Evolutionary conservation across 2,888 invertebrate genomes (phyloP).

Genomic region (Pinctada fucata): DNA sequence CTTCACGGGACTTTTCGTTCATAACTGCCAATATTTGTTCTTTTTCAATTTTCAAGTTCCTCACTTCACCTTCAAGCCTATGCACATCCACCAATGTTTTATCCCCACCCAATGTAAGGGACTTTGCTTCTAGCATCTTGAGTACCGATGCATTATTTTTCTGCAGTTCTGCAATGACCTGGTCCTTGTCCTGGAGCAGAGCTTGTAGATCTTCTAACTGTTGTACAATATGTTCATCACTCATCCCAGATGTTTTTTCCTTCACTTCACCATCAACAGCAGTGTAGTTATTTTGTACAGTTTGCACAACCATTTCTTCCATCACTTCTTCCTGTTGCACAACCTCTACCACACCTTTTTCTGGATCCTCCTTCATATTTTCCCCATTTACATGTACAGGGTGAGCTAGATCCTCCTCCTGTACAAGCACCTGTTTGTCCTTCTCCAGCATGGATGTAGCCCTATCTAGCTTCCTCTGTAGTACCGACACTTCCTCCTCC

Average conservation of each 20-base stretch:
- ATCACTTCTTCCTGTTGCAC: background rate
- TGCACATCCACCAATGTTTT: constrained; percentile 63
- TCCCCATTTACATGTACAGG: constrained; percentile 15
- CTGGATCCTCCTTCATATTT: constrained; percentile 6
- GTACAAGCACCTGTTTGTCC: constrained; percentile 44
- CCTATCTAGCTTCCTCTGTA: constrained; percentile 49
- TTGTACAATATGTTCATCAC: constrained; percentile 40
- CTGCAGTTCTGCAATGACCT: constrained; percentile 69
- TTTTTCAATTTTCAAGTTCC: constrained; percentile 68
- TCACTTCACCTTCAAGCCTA: constrained; percentile 69
- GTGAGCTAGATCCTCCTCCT: constrained; percentile 7
- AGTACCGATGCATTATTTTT: constrained; percentile 69
- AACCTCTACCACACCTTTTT: background rate
- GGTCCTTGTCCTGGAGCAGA: constrained; percentile 68
- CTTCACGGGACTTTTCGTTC: constrained; percentile 76
- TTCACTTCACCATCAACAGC: constrained; percentile 41
- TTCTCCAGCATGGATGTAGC: constrained; percentile 48
- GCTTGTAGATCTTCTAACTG: constrained; percentile 62
- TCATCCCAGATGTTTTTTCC: constrained; percentile 26
- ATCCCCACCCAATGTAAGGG: constrained; percentile 57
- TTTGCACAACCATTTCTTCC: constrained; percentile 7
- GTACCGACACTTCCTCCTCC: constrained; percentile 50
- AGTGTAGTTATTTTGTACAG: background rate
- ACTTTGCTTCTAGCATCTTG: constrained; percentile 69
- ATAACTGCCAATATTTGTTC: constrained; percentile 77